Base-by-base conservation (phyloP, 2,797 vertebrate genomes). In the Sebastes wilsoni region DNA sequence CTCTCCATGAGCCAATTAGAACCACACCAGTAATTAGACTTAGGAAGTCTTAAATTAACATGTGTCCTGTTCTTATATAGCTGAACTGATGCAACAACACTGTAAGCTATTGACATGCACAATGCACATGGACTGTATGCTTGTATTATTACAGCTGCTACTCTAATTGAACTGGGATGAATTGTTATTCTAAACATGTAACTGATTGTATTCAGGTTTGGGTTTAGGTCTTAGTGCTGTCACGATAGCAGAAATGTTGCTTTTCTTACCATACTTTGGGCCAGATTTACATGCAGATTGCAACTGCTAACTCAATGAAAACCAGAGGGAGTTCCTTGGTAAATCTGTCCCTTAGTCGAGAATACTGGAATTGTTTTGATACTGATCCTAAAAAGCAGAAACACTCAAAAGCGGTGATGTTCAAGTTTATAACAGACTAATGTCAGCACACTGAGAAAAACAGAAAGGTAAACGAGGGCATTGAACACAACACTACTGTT, bases 21-120 rank as follows among this genome's bases (percentile, higher is more conserved):
- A 52, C 49, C 69, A 77, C 60, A 79, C 78, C 66, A 79, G 69
- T 75, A 77, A 68, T 76, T 79, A 80, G 52, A 60, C 62, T 25
- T 20, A 27, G 52, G 34, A 55, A 32, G 64, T 28, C 20, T 58
- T 28, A 61, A 70, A 54, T 28, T 2, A 58, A 68, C 61, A 32
- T 66, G 34, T 62, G 28, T 28, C 8, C 8, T 42, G 20, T 13
- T 64, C 52, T 42, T 8, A 64, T 71, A 72, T 22, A 49, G 32
- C 49, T 18, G 25, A 72, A 38, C 65, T 13, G 23, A 80, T 23
- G 22, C 6, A 12, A 8, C 38, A 55, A 36, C 12, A 12, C 59
- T 42, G 12, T 36, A 14, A n/a, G 1, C 8, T 42, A 18, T 66
- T 25, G 7, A 36, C 60, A 12, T n/a, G 18, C 59, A 46, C 2